Evolutionary conservation across 1,140 invertebrate species (phyloP), one percentile per base, ranked within the genome.

Genomic region (Eulimnadia texana): DNA sequence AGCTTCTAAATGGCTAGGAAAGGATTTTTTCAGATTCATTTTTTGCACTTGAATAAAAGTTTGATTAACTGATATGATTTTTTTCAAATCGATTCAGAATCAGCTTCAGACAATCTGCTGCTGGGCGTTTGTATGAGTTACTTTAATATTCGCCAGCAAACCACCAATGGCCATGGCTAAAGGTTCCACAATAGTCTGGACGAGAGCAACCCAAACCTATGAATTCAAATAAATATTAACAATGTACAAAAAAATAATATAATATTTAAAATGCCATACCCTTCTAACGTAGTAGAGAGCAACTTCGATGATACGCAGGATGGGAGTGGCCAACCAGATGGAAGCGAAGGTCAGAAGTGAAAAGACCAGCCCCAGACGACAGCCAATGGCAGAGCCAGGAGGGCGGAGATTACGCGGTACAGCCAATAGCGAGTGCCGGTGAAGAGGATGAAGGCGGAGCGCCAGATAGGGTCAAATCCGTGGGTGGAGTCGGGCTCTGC

Each of bases 401-500:
- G 29, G 2, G 68, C 65, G 3, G 73, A 68, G 19, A 71, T 55
- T 3, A 75, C 42, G 16, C 70, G 69, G 68, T 78, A 78, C 63
- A 74, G 69, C 67, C 71, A 71, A 22, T 68, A 66, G 60, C 75
- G 75, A 54, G 73, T 71, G 27, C 68, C 69, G 52, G 65, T 72
- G 67, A 77, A 79, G 28, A 76, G 69, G 3, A 68, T 66, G 68
- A 73, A 74, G 1, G 73, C 70, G 24, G 69, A 59, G 27, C 67
- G 67, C 76, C 77, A 79, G 3, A 76, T 69, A 56, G 72, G 71
- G 57, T 77, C 72, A 50, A 74, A 69, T 27, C 73, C 70, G 27
- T 77, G 77, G 20, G 68, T 66, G n/a, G 69, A 70, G 33, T 75
- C 72, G 9, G 77, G 76, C 62, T 79, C 77, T 1, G 73, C 78